Percentiles rank a stretch among this genome's conserved stretches.
phyloP scores from a whole-genome alignment of 1,140 invertebrate genomes.

The Eumaeus atala region DNA sequence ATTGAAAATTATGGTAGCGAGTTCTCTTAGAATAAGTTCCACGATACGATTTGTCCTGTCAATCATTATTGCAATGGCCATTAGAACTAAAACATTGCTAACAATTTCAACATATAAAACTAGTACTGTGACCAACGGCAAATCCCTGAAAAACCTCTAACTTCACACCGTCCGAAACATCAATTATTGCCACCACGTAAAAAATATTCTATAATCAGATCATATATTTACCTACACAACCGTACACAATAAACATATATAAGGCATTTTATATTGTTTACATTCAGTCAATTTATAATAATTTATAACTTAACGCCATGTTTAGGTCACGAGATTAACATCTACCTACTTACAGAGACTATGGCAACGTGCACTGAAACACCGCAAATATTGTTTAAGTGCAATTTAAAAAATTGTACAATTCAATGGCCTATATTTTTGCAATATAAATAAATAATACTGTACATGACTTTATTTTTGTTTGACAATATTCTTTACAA shows the following conservation, averaged over 20 bases:
- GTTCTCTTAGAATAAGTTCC: no score
- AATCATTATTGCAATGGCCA: no score
- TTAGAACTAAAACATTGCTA: no score
- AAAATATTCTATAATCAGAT: slow-evolving; percentile 4
- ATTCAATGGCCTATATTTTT: slow-evolving; percentile 7
- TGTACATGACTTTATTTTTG: slow-evolving; percentile 3
- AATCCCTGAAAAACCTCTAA: no score
- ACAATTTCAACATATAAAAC: no score
- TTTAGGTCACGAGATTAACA: background rate
- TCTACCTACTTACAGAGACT: background rate
- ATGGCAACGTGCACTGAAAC: background rate
- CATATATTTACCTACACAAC: slow-evolving; percentile 7
- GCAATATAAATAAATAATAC: background rate
- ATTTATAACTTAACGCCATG: background rate
- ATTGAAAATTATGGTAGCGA: no score
- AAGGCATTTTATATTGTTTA: slow-evolving; percentile 8
- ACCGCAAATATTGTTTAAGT: background rate
- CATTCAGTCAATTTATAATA: slow-evolving; percentile 11
- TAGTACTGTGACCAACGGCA: no score
- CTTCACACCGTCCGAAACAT: no score
- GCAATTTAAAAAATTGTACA: background rate
- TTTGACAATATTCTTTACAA: background rate
- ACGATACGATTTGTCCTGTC: no score
- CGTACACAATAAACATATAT: slow-evolving; percentile 1
- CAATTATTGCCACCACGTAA: background rate